Evolutionary conservation across 2,113 vertebrate species (phyloP).

Genomic region (Abramis brama): DNA sequence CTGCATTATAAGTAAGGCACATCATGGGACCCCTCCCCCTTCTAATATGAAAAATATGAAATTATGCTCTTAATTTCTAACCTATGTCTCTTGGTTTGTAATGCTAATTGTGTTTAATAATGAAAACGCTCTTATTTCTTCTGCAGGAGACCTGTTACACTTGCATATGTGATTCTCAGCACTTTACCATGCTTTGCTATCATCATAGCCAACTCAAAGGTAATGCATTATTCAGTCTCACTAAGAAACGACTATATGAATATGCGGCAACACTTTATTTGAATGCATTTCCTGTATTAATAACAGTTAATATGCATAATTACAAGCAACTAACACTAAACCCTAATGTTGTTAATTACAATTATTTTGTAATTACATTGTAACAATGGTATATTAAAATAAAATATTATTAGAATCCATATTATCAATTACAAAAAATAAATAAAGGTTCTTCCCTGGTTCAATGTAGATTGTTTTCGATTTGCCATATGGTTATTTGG

Average conservation of each 20-base stretch:
- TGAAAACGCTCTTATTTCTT: conserved; percentile 30
- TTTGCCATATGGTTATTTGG: not conserved
- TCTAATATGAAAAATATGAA: not conserved
- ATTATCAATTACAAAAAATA: not conserved
- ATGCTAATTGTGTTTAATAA: too few species aligned
- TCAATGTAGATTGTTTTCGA: not conserved
- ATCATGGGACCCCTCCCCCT: too few species aligned
- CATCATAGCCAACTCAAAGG: conserved; percentile 79
- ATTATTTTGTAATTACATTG: too few species aligned
- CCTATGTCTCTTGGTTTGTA: not conserved
- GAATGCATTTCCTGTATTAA: too few species aligned
- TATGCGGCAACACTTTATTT: too few species aligned
- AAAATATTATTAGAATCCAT: not conserved
- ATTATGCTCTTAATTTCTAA: not conserved
- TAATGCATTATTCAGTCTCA: conserved; percentile 58
- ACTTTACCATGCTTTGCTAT: conserved; percentile 82
- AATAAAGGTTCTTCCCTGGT: not conserved
- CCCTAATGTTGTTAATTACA: too few species aligned
- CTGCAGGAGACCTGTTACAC: conserved; percentile 79
- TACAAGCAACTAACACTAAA: too few species aligned
- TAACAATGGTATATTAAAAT: too few species aligned
- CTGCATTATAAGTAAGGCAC: too few species aligned
- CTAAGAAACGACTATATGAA: not conserved
- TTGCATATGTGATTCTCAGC: conserved; percentile 75
- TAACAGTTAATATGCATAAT: too few species aligned